These are phyloP conservation scores for Solenopsis fugax DNA, from an alignment of 1,140 invertebrate species.

Conservation along the genomic window DNA sequence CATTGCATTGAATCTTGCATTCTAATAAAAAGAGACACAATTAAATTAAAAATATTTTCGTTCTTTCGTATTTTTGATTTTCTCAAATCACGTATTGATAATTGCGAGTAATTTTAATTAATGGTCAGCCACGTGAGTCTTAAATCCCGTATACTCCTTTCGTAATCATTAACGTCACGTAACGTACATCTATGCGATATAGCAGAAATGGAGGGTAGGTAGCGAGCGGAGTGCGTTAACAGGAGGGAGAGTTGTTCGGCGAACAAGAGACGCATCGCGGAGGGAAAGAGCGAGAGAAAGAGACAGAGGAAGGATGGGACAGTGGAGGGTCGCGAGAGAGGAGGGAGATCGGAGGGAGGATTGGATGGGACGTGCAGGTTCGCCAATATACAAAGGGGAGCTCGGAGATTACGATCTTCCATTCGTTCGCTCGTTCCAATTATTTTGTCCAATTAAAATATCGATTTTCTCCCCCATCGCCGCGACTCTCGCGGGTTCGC, in stretches of 20 bases:
- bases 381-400: slow-evolving; percentile 81
- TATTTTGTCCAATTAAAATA: slow-evolving; percentile 87
- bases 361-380: slow-evolving; percentile 73
- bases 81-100: not conserved
- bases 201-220: slow-evolving; percentile 12
- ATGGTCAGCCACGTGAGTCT: slow-evolving; percentile 34
- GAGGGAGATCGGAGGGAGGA: slow-evolving; percentile 63
- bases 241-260: slow-evolving; percentile 35
- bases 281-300: slow-evolving; percentile 38
- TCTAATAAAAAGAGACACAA: not conserved
- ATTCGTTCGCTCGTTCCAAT: slow-evolving; percentile 86
- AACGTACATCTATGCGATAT: slow-evolving; percentile 37
- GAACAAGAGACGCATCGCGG: slow-evolving; percentile 15
- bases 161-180: slow-evolving; percentile 53
- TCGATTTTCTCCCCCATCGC: slow-evolving; percentile 84
- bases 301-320: slow-evolving; percentile 32
- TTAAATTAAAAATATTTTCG: slow-evolving; percentile 9
- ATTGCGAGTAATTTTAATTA: slow-evolving; percentile 29
- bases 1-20: not conserved
- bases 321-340: slow-evolving; percentile 16
- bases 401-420: slow-evolving; percentile 84
- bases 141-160: slow-evolving; percentile 46
- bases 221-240: slow-evolving; percentile 16
- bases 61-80: not conserved
- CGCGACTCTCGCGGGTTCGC: slow-evolving; percentile 68